Percentiles rank a stretch among this genome's conserved stretches.
Conservation (phyloP, 2,888 invertebrate species). For the Aspidiotus rigidus region DNA sequence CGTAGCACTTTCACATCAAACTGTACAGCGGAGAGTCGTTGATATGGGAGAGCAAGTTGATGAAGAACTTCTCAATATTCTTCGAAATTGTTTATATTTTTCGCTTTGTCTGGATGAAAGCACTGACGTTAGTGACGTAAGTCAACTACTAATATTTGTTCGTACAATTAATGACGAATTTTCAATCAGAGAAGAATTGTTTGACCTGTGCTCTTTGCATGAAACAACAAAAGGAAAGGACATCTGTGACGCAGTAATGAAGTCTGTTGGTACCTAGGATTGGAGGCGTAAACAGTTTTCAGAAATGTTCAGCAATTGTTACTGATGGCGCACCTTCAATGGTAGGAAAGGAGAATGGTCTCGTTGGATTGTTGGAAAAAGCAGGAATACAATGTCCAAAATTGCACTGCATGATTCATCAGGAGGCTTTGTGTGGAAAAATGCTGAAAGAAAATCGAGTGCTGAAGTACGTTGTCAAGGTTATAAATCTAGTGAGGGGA, state of each 20-base stretch:
- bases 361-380: constrained; percentile 33
- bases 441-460: too few species aligned
- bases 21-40: too few species aligned
- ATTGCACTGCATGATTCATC: constrained; percentile 37
- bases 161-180: too few species aligned
- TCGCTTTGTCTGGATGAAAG: too few species aligned
- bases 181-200: constrained; percentile 30
- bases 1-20: too few species aligned
- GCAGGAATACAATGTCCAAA: constrained; percentile 35
- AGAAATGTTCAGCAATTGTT: constrained; percentile 34
- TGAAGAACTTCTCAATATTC: too few species aligned
- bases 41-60: too few species aligned
- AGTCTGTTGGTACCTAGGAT: constrained; percentile 30
- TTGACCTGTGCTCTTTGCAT: constrained; percentile 30
- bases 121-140: too few species aligned
- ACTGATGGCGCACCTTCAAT: too few species aligned
- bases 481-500: constrained; percentile 29
- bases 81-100: too few species aligned
- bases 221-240: constrained; percentile 33
- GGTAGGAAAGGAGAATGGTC: constrained; percentile 34
- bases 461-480: constrained; percentile 31
- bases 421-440: constrained; percentile 34
- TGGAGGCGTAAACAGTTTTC: constrained; percentile 22
- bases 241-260: constrained; percentile 33
- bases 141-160: too few species aligned